These are phyloP conservation scores for Drosophila pullipes DNA, from an alignment of 2,888 invertebrate species.

Conservation along the genomic window DNA sequence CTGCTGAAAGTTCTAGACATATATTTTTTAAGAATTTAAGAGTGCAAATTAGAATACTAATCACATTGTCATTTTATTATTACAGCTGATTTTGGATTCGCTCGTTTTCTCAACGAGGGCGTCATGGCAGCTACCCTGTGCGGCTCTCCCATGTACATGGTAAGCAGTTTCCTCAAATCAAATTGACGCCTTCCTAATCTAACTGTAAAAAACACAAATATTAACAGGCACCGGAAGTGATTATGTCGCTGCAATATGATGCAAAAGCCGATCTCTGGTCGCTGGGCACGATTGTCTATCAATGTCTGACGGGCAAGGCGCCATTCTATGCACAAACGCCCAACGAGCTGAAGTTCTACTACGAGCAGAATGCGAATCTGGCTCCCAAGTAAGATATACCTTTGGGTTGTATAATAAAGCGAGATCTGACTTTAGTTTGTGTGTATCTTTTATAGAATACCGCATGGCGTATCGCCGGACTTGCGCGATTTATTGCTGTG, in stretches of 20 bases:
- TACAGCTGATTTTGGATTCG: constrained; percentile 99
- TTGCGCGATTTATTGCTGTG: constrained; percentile 94
- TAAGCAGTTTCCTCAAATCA: constrained; percentile 85
- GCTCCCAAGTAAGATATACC: constrained; percentile 91
- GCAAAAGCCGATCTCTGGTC: constrained; percentile 99
- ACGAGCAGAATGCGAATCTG: constrained; percentile 96
- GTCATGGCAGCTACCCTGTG: constrained; percentile 99
- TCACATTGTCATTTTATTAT: not conserved
- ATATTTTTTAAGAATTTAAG: not conserved
- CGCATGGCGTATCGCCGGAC: constrained; percentile 95
- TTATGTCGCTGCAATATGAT: constrained; percentile 99
- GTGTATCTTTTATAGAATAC: constrained; percentile 89
- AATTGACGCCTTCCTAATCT: not conserved
- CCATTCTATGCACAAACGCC: constrained; percentile 99
- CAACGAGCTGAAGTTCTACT: constrained; percentile 97
- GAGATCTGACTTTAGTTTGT: not conserved
- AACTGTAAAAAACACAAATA: not conserved
- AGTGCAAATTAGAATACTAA: not conserved
- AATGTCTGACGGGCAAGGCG: constrained; percentile 99
- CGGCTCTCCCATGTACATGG: constrained; percentile 99
- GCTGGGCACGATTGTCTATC: constrained; percentile 98
- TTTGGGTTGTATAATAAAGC: not conserved
- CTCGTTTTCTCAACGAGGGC: constrained; percentile 98
- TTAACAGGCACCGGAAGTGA: constrained; percentile 96
- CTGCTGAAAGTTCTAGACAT: not conserved